Percentiles rank a stretch among this genome's conserved stretches.
phyloP scores from a whole-genome alignment of 2,797 vertebrate species.

The Catostomus latipinnis region DNA sequence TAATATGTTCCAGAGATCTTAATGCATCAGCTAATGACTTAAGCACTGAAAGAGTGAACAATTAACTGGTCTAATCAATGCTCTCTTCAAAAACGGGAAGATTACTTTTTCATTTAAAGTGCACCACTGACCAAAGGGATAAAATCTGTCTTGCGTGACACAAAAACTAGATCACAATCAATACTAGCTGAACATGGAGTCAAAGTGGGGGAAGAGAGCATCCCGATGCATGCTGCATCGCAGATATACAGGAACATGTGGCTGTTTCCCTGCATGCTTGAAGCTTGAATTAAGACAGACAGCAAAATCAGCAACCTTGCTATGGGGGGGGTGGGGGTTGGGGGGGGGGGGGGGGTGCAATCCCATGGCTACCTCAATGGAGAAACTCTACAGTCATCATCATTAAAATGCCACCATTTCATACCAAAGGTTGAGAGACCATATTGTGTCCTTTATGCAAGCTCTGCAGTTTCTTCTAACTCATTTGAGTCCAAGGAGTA shows the following conservation, averaged over 20 bases:
- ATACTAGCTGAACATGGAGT: constrained; percentile 2
- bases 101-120: constrained; percentile 33
- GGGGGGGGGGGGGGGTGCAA: constrained; percentile 47
- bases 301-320: constrained; percentile 51
- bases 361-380: constrained; percentile 67
- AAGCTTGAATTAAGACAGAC: constrained; percentile 50
- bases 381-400: constrained; percentile 77
- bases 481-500: constrained; percentile 69
- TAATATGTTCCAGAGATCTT: neutral
- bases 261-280: constrained; percentile 46
- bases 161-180: constrained; percentile 24
- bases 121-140: constrained; percentile 21
- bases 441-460: constrained; percentile 76
- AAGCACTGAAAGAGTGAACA: constrained; percentile 8
- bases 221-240: neutral
- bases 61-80: constrained; percentile 33
- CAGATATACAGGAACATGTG: constrained; percentile 40
- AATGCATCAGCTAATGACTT: constrained; percentile 12
- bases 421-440: constrained; percentile 59
- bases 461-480: constrained; percentile 71
- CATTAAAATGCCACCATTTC: constrained; percentile 71
- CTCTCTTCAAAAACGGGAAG: constrained; percentile 1
- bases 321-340: neutral
- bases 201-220: neutral
- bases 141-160: constrained; percentile 4